Conservation (phyloP, 2,888 invertebrate genomes). For the Tipula confusa region DNA sequence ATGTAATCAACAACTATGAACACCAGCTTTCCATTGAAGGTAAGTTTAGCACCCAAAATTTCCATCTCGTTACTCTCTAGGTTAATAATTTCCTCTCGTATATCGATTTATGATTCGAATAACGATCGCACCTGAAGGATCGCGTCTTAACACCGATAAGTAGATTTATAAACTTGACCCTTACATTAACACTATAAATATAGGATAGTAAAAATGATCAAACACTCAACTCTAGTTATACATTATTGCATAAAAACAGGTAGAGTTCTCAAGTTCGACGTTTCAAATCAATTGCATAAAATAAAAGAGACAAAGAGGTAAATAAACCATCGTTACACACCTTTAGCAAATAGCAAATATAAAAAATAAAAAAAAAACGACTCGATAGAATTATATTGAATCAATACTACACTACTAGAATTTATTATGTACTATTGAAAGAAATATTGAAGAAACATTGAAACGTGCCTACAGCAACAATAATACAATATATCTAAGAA, state of each 20-base stretch:
- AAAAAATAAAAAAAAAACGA: not conserved
- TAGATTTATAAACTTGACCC: too few species aligned
- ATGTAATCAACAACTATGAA: too few species aligned
- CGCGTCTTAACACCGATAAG: too few species aligned
- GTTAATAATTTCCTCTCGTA: too few species aligned
- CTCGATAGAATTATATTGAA: not conserved
- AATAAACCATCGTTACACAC: not conserved
- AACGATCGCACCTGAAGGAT: too few species aligned
- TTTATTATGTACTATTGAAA: constrained; percentile 7
- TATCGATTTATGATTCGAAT: too few species aligned
- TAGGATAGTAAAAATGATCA: not conserved
- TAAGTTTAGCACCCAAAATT: too few species aligned
- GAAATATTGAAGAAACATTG: not conserved
- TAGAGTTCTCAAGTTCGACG: not conserved
- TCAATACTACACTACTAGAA: not conserved
- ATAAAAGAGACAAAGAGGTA: constrained; percentile 3
- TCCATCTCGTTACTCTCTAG: too few species aligned
- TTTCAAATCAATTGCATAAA: not conserved
- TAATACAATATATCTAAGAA: not conserved
- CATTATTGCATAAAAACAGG: not conserved
- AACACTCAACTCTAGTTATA: not conserved
- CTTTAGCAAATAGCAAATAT: not conserved
- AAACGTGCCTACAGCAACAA: not conserved
- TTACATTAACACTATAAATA: too few species aligned
- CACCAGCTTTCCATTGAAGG: too few species aligned